Evolutionary conservation across 2,113 vertebrate species (phyloP).

Genomic region (Narcine bancroftii): DNA sequence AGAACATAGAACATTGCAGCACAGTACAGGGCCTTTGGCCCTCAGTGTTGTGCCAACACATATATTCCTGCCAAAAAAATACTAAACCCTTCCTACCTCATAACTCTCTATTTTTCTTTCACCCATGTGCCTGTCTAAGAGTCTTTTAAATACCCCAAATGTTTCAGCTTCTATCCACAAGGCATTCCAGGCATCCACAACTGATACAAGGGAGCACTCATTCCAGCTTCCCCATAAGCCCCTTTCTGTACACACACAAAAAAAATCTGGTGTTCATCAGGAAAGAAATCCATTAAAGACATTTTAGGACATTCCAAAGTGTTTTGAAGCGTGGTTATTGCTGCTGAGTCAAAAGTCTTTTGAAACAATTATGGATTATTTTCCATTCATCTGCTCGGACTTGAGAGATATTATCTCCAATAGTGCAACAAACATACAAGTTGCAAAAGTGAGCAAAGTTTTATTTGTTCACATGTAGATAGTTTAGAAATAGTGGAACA

Average conservation of each 20-base stretch:
- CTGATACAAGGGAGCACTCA: background rate
- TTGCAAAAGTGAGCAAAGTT: background rate
- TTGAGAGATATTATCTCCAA: background rate
- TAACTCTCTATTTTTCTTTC: too few species aligned
- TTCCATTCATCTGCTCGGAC: background rate
- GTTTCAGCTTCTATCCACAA: too few species aligned
- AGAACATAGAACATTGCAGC: too few species aligned
- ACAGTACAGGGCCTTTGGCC: too few species aligned
- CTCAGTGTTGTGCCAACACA: too few species aligned
- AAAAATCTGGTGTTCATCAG: background rate
- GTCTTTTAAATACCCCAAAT: too few species aligned
- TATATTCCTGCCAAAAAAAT: too few species aligned
- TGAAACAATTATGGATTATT: background rate
- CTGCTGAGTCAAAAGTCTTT: background rate
- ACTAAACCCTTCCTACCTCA: too few species aligned
- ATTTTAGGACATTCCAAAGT: background rate
- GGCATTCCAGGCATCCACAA: too few species aligned
- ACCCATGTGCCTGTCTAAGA: too few species aligned
- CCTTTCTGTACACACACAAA: background rate
- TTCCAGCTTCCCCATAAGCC: background rate
- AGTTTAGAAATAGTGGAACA: background rate
- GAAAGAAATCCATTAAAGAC: background rate
- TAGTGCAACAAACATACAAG: background rate
- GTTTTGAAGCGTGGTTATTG: background rate
- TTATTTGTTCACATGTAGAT: background rate